phyloP scores from a whole-genome alignment of 2,888 invertebrate species.

The Neelides folsomi region DNA sequence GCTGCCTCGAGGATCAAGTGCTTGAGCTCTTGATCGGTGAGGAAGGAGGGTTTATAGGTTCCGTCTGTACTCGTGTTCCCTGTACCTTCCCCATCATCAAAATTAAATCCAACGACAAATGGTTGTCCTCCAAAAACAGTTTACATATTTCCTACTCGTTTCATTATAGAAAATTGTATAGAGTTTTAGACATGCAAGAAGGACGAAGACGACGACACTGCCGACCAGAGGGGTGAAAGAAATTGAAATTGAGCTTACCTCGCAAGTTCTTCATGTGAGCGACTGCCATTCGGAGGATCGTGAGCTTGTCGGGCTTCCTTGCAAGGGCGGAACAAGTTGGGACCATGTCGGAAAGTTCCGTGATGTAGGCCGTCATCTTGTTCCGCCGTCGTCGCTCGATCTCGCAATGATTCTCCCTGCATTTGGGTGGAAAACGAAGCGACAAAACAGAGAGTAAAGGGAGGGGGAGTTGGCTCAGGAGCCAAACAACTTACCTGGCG shows the following conservation, averaged over 20 bases:
- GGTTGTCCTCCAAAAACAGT: conserved; percentile 1
- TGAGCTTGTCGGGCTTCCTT: conserved; percentile 96
- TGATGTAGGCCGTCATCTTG: conserved; percentile 99
- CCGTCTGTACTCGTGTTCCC: conserved; percentile 94
- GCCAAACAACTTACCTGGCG: conserved; percentile 58
- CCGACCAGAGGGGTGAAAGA: background rate
- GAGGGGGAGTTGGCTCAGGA: background rate
- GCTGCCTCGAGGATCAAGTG: conserved; percentile 98
- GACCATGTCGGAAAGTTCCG: conserved; percentile 98
- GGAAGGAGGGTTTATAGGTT: conserved; percentile 94
- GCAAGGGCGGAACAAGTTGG: conserved; percentile 96
- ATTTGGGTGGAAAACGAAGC: conserved; percentile 37
- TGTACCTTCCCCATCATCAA: conserved; percentile 51
- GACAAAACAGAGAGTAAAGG: conserved; percentile 26
- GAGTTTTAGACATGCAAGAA: background rate
- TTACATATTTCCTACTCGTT: background rate
- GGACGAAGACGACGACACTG: background rate
- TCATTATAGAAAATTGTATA: background rate
- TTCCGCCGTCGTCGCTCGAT: conserved; percentile 95
- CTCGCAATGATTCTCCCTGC: conserved; percentile 97
- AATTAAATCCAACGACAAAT: conserved; percentile 10
- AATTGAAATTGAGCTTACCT: conserved; percentile 56
- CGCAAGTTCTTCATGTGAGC: conserved; percentile 97
- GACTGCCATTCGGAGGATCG: conserved; percentile 97
- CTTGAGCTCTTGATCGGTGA: conserved; percentile 97